Conservation (phyloP, 2,797 vertebrate genomes). For the Manis pentadactyla region DNA sequence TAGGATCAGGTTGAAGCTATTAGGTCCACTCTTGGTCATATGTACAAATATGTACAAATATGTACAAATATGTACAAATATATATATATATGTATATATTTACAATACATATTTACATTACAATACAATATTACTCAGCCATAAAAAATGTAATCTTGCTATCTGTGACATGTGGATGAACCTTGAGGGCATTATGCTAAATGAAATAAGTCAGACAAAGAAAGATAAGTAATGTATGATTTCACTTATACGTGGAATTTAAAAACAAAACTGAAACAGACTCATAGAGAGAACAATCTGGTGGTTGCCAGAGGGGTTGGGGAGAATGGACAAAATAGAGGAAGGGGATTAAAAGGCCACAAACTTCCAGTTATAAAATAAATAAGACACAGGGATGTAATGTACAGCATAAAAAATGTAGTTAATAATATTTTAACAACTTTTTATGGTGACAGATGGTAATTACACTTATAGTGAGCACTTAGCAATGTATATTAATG, state of each 20-base stretch:
- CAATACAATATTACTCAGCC: not conserved
- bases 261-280: not conserved
- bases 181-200: not conserved
- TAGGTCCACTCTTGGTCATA: not conserved
- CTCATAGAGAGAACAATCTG: not conserved
- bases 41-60: too few relatives aligned
- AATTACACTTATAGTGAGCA: not conserved
- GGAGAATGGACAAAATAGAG: not conserved
- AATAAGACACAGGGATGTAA: not conserved
- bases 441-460: not conserved
- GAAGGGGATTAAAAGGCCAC: not conserved
- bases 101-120: not conserved
- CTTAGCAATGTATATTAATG: not conserved
- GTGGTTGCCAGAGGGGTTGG: not conserved
- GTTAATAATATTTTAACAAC: not conserved
- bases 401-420: not conserved
- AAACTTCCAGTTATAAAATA: not conserved
- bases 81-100: too few relatives aligned
- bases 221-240: not conserved
- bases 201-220: not conserved
- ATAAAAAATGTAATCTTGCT: not conserved
- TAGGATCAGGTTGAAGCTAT: not conserved
- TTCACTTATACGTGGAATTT: not conserved
- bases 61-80: too few relatives aligned
- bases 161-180: not conserved